Conservation (phyloP, 2,113 vertebrate species). For the Cebus imitator region DNA sequence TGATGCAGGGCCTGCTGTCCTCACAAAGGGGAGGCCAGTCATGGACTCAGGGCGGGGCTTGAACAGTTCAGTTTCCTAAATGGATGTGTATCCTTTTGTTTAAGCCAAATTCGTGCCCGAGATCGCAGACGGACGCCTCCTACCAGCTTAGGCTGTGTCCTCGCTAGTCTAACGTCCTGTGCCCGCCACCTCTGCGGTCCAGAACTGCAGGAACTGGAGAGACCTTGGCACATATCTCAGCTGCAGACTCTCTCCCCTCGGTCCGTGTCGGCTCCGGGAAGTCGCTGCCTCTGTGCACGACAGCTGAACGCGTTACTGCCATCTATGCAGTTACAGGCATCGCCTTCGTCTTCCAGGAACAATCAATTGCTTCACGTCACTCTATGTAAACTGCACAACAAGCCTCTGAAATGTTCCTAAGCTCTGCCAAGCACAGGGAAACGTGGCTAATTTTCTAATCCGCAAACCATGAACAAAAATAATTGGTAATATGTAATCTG, state of each 20-base stretch:
- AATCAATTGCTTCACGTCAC: fast-evolving
- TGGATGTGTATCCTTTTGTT: background rate
- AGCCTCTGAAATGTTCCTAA: fast-evolving
- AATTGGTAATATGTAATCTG: background rate
- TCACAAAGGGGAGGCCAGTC: background rate
- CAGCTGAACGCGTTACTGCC: too few relatives aligned
- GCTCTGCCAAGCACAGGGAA: background rate
- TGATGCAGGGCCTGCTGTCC: background rate
- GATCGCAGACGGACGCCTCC: fast-evolving
- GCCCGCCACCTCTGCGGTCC: fast-evolving
- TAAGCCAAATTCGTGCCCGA: background rate
- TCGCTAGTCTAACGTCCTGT: too few relatives aligned
- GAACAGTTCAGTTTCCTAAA: background rate
- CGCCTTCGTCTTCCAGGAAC: background rate
- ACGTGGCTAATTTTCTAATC: background rate
- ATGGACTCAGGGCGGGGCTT: too few relatives aligned
- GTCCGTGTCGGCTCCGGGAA: fast-evolving
- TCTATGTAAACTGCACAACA: background rate
- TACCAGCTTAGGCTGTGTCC: fast-evolving
- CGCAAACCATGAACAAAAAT: background rate
- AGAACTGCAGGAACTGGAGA: background rate
- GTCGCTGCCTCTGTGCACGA: fast-evolving
- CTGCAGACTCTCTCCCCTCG: too few relatives aligned
- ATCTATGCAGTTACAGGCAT: background rate
- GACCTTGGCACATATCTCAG: background rate